phyloP scores from a whole-genome alignment of 2,888 invertebrate species.

The Odontothrips loti region DNA sequence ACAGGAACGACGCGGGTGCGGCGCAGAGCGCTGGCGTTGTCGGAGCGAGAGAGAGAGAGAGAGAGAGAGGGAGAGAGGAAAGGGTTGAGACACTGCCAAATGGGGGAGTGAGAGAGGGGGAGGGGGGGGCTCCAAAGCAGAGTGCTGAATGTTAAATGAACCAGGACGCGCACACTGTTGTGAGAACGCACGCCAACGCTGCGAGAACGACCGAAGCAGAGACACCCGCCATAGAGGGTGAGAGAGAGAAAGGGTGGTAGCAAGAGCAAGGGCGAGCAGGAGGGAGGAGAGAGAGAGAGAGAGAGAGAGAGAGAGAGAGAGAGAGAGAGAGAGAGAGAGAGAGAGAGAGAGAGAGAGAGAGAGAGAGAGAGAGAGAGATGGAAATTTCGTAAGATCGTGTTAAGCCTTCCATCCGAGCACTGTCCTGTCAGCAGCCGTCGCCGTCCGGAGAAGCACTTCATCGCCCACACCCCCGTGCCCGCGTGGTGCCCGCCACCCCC shows the following conservation, averaged over 20 bases:
- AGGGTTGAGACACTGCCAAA: background rate
- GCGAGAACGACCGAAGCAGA: background rate
- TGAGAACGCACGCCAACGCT: background rate
- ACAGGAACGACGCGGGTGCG: background rate
- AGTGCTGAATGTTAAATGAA: slow-evolving; percentile 26
- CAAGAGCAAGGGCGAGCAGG: background rate
- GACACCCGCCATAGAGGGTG: background rate
- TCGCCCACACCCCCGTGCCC: too few relatives aligned
- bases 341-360: too few relatives aligned
- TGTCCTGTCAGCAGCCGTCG: too few relatives aligned
- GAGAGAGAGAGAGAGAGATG: too few relatives aligned
- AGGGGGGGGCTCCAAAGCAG: background rate
- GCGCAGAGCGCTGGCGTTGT: too few relatives aligned
- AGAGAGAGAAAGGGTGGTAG: background rate
- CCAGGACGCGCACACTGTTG: slow-evolving; percentile 5
- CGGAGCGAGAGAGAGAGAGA: too few relatives aligned
- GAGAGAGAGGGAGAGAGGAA: background rate
- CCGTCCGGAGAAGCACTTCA: too few relatives aligned
- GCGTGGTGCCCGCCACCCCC: background rate
- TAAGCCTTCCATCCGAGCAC: too few relatives aligned
- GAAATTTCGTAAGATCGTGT: too few relatives aligned
- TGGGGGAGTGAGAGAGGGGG: background rate
- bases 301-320: background rate
- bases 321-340: too few relatives aligned
- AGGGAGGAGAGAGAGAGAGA: background rate